Evolutionary conservation across 2,797 vertebrate genomes (phyloP), one percentile per base, ranked within the genome.

Genomic region (Hirundo rustica): DNA sequence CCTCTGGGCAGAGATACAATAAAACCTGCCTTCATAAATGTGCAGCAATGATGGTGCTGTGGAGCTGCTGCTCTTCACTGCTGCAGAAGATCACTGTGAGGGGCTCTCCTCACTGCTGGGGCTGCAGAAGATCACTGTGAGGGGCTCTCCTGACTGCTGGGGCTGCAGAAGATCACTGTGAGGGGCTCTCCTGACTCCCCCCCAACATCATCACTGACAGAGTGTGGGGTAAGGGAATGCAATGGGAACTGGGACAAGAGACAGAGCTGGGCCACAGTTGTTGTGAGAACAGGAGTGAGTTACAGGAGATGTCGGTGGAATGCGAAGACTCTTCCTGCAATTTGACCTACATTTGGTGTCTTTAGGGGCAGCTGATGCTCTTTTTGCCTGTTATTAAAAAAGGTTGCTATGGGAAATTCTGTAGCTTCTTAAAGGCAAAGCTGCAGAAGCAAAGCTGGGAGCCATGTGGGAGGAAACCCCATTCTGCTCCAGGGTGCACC

Each of bases 81-180:
- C 80, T 64, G 54, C 32, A 32, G 32, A 26, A 53, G 58, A 10
- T 34, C 19, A 8, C 57, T 61, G 36, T 0, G 4, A 26, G 23
- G 5, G 11, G 15, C 17, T 78, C 53, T 55, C 21, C n/a, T 57
- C 12, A 0, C 23, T 26, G 20, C 32, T 77, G 60, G 45, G 7
- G n/a, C 71, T 81, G 40, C 40, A 23, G 36, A 16, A 17, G 32
- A 4, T 45, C 1, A 1, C 48, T 34, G n/a, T 0, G 1, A 60
- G 22, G 5, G 4, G 11, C 38, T 72, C 12, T 55, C 7, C n/a
- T 57, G 12, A 0, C 23, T 29, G 20, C 32, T 77, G 60, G 45
- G 7, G n/a, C 71, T 81, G 40, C 40, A 23, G 36, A 16, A 17
- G 32, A 4, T 45, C 1, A 1, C 48, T 34, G n/a, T 0, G 1